A percentile compares a stretch with the other conserved stretches of the same genome.
Evolutionary conservation across 2,797 vertebrate genomes (phyloP).

Genomic region (Paguma larvata): DNA sequence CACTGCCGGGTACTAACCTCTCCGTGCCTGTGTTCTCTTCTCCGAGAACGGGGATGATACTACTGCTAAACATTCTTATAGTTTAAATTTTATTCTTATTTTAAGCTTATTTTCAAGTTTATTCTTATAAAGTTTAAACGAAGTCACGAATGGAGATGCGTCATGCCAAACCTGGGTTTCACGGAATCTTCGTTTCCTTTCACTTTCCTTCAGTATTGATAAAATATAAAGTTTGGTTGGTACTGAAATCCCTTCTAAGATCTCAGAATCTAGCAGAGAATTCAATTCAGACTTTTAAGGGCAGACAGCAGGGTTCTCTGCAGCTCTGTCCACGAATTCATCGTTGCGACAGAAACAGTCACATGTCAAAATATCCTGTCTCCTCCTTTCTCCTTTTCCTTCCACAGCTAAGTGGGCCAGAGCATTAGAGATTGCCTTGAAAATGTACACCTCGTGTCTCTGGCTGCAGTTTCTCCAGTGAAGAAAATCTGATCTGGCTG

Average conservation of each 20-base stretch:
- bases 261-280: neutral
- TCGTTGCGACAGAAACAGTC: conserved; percentile 70
- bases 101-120: too few relatives aligned
- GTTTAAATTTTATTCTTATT: neutral
- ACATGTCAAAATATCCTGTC: conserved; percentile 56
- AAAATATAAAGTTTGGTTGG: neutral
- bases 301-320: conserved; percentile 71
- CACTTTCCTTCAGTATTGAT: neutral
- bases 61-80: neutral
- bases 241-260: neutral
- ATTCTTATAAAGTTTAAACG: neutral
- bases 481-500: conserved; percentile 67
- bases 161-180: neutral
- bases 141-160: neutral
- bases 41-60: neutral
- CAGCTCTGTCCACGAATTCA: conserved; percentile 71
- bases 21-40: neutral
- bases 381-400: neutral
- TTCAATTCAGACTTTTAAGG: conserved; percentile 51
- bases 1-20: too few relatives aligned
- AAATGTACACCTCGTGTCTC: conserved; percentile 47
- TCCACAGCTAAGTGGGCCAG: neutral
- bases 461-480: conserved; percentile 42
- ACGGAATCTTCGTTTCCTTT: neutral
- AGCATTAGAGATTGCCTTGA: conserved; percentile 68